These are phyloP conservation scores for Channa maculata DNA, from an alignment of 2,113 vertebrate species.

Conservation along the genomic window DNA sequence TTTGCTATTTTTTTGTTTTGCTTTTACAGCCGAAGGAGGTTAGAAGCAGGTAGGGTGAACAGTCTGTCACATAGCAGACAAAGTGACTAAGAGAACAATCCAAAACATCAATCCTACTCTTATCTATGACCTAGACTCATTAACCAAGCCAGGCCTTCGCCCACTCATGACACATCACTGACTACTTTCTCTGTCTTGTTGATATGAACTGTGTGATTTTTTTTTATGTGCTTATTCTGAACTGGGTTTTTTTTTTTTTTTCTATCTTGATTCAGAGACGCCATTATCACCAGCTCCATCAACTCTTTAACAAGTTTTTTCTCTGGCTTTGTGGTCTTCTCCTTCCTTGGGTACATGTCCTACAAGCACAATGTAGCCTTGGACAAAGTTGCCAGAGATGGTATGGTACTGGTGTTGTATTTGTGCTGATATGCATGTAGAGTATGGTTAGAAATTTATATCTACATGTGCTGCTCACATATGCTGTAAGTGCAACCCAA, in stretches of 20 bases:
- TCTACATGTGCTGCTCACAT: too few relatives aligned
- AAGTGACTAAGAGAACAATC: slow-evolving; percentile 3
- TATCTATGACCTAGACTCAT: too few relatives aligned
- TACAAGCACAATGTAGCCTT: slow-evolving; percentile 91
- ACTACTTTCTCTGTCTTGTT: too few relatives aligned
- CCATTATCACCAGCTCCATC: slow-evolving; percentile 93
- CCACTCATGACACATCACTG: too few relatives aligned
- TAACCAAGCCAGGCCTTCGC: too few relatives aligned
- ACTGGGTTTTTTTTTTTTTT: not conserved
- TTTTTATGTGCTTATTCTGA: not conserved
- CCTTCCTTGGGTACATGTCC: slow-evolving; percentile 92
- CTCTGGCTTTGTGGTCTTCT: slow-evolving; percentile 93
- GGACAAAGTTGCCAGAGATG: slow-evolving; percentile 90
- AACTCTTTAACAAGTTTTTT: slow-evolving; percentile 94
- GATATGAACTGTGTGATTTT: not conserved
- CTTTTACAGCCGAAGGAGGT: not conserved
- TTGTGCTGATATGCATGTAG: not conserved
- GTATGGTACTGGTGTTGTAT: slow-evolving; percentile 77
- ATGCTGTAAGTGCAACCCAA: too few relatives aligned
- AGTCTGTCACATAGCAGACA: not conserved
- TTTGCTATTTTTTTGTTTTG: not conserved
- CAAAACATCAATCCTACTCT: too few relatives aligned
- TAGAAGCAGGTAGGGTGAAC: not conserved
- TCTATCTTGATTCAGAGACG: slow-evolving; percentile 81
- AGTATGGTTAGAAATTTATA: too few relatives aligned